A percentile compares a stretch with the other conserved stretches of the same genome.
These are phyloP conservation scores for Numenius arquata DNA, from an alignment of 2,113 vertebrate genomes.

Conservation along the genomic window DNA sequence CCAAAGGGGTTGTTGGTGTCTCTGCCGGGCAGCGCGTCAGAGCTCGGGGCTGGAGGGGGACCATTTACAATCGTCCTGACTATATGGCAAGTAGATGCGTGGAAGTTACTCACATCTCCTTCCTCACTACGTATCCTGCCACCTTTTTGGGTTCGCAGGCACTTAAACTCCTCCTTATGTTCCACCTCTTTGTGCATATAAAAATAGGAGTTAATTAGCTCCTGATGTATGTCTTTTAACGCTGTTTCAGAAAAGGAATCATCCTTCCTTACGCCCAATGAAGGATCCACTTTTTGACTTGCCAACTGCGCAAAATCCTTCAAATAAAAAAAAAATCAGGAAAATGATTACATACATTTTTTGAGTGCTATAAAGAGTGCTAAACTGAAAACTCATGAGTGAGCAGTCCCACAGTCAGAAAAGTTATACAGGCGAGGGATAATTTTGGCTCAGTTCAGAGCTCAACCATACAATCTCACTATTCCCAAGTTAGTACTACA, in stretches of 20 bases:
- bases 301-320: constrained; percentile 67
- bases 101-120: background rate
- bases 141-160: background rate
- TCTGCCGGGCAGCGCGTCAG: background rate
- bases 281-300: constrained; percentile 32
- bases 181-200: constrained; percentile 11
- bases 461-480: background rate
- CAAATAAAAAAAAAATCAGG: constrained; percentile 35
- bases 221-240: background rate
- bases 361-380: background rate
- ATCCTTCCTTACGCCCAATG: background rate
- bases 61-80: constrained; percentile 25
- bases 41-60: background rate
- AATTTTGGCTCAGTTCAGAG: background rate
- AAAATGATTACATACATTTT: background rate
- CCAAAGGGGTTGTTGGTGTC: background rate
- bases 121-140: background rate
- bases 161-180: constrained; percentile 1
- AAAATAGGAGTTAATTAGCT: background rate
- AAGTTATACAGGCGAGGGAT: background rate
- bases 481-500: background rate
- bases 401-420: background rate
- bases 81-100: background rate
- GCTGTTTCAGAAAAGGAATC: background rate
- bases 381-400: background rate